phyloP scores from a whole-genome alignment of 2,797 vertebrate species.

The Podargus strigoides region DNA sequence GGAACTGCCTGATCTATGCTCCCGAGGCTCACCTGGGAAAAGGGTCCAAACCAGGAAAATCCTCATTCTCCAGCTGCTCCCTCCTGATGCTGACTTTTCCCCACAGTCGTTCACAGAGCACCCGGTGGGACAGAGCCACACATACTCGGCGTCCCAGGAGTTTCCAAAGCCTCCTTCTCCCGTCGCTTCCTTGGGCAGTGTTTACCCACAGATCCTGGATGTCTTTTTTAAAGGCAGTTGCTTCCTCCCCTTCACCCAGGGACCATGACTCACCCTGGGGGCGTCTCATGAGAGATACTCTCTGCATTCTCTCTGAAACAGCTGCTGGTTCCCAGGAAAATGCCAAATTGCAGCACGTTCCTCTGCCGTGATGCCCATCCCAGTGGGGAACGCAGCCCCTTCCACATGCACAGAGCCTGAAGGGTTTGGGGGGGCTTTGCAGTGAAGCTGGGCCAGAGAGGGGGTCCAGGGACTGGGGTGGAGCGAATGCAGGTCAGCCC shows the following conservation, averaged over 20 bases:
- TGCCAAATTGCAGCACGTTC: background rate
- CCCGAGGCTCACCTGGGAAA: background rate
- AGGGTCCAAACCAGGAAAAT: slow-evolving; percentile 14
- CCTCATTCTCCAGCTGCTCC: background rate
- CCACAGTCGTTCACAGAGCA: fast-evolving
- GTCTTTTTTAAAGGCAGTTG: background rate
- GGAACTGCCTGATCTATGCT: background rate
- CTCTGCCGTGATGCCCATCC: fast-evolving
- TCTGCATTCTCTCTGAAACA: background rate
- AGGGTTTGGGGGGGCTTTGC: background rate
- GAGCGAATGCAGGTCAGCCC: background rate
- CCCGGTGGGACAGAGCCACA: background rate
- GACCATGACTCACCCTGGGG: background rate
- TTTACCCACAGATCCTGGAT: background rate
- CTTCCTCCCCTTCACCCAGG: background rate
- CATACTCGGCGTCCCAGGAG: fast-evolving
- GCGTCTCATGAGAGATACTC: background rate
- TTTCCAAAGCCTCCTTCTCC: background rate
- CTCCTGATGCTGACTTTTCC: background rate
- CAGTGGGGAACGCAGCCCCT: background rate
- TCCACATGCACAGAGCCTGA: background rate
- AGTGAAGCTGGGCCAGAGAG: fast-evolving
- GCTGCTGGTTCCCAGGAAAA: background rate
- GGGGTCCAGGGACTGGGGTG: fast-evolving
- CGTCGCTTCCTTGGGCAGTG: background rate